These are phyloP conservation scores for Mormyrops attenuatus DNA, from an alignment of 2,797 vertebrate species.

Conservation along the genomic window DNA sequence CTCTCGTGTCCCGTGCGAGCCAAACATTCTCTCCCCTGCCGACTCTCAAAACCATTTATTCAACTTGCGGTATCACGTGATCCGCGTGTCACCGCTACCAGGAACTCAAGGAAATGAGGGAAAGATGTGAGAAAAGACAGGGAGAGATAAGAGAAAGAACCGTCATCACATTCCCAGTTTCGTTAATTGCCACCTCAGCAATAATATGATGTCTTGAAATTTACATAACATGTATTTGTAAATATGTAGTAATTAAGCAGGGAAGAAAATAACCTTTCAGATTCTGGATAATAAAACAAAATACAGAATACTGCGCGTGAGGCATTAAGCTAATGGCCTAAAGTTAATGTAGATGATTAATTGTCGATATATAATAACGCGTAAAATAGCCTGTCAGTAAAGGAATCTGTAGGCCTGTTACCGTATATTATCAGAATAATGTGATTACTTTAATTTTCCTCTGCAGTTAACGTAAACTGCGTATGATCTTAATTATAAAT, in stretches of 20 bases:
- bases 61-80: constrained; percentile 60
- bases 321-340: background rate
- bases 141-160: constrained; percentile 12
- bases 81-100: constrained; percentile 54
- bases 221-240: background rate
- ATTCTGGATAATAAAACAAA: background rate
- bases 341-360: background rate
- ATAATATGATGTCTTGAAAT: background rate
- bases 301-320: background rate
- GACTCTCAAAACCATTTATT: constrained; percentile 68
- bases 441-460: background rate
- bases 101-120: constrained; percentile 48
- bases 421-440: background rate
- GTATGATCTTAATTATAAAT: background rate
- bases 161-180: background rate
- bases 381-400: background rate
- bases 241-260: background rate
- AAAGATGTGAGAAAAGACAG: constrained; percentile 24
- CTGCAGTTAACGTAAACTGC: background rate
- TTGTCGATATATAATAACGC: background rate
- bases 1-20: constrained; percentile 54
- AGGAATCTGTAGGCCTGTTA: background rate
- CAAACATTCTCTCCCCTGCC: constrained; percentile 55
- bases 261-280: background rate
- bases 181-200: constrained; percentile 5